Percentiles rank a stretch among this genome's conserved stretches.
phyloP scores from a whole-genome alignment of 1,140 invertebrate genomes.

The Tetramorium simillimum region DNA sequence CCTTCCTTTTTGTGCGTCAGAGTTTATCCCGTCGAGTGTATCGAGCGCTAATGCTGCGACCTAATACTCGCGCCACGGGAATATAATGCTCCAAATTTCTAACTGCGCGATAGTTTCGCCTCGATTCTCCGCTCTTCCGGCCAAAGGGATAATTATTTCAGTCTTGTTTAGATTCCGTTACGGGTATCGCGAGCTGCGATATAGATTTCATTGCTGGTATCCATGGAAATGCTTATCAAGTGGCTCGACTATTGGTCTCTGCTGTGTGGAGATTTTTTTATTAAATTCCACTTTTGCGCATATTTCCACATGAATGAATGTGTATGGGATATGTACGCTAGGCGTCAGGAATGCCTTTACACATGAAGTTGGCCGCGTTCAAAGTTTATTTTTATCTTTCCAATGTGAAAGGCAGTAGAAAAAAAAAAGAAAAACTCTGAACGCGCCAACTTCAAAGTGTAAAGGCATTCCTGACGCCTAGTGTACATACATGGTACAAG shows the following conservation, averaged over 20 bases:
- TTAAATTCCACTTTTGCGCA: not conserved
- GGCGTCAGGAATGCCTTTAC: no score
- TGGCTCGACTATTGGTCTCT: not conserved
- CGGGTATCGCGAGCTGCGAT: not conserved
- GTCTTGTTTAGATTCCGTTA: constrained; percentile 18
- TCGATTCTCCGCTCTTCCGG: not conserved
- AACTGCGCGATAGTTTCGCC: not conserved
- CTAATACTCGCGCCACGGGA: not conserved
- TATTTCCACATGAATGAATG: not conserved
- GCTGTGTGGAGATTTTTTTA: not conserved
- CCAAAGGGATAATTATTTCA: constrained; percentile 43
- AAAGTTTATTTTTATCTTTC: no score
- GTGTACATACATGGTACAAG: not conserved
- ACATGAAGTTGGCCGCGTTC: no score
- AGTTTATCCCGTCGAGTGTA: not conserved
- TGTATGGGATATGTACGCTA: no score
- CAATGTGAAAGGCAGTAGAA: no score
- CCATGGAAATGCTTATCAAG: not conserved
- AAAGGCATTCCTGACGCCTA: no score
- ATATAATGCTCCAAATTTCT: constrained; percentile 19
- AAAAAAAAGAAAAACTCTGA: no score
- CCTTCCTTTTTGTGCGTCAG: not conserved
- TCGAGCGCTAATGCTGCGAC: not conserved
- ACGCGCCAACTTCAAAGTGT: no score
- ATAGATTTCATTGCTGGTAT: not conserved